A percentile compares a stretch with the other conserved stretches of the same genome.
Evolutionary conservation across 2,888 invertebrate genomes (phyloP).

Genomic region (Dryocosmus kuriphilus): DNA sequence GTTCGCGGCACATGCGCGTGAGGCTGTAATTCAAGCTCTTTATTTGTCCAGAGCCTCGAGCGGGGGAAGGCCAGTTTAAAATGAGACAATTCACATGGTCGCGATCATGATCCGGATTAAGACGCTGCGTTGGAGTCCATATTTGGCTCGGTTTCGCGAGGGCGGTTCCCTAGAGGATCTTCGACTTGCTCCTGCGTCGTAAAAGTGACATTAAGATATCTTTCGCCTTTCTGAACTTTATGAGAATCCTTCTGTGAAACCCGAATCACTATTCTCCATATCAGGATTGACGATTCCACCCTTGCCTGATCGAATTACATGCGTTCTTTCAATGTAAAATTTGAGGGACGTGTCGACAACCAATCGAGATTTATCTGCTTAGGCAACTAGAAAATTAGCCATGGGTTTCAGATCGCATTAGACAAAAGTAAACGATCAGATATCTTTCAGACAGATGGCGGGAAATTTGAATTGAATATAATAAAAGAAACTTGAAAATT

Average conservation of each 20-base stretch:
- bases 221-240: conserved; percentile 39
- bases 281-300: conserved; percentile 23
- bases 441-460: not conserved
- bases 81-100: conserved; percentile 66
- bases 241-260: conserved; percentile 4
- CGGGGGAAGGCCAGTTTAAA: conserved; percentile 51
- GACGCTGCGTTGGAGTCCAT: conserved; percentile 40
- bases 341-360: not conserved
- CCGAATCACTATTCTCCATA: conserved; percentile 35
- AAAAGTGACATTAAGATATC: conserved; percentile 32
- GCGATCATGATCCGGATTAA: conserved; percentile 58
- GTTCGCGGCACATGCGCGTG: conserved; percentile 47
- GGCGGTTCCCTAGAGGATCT: not conserved
- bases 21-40: conserved; percentile 68
- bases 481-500: too few relatives aligned
- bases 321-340: not conserved
- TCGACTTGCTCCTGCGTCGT: conserved; percentile 17
- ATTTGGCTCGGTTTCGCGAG: conserved; percentile 43
- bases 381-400: conserved; percentile 19
- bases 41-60: conserved; percentile 62
- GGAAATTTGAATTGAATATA: not conserved
- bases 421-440: not conserved
- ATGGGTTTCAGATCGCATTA: conserved; percentile 9
- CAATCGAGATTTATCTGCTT: not conserved
- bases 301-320: conserved; percentile 33